A percentile compares a stretch with the other conserved stretches of the same genome.
phyloP scores from a whole-genome alignment of 2,888 invertebrate species.

The Caenorhabditis zanzibari region DNA sequence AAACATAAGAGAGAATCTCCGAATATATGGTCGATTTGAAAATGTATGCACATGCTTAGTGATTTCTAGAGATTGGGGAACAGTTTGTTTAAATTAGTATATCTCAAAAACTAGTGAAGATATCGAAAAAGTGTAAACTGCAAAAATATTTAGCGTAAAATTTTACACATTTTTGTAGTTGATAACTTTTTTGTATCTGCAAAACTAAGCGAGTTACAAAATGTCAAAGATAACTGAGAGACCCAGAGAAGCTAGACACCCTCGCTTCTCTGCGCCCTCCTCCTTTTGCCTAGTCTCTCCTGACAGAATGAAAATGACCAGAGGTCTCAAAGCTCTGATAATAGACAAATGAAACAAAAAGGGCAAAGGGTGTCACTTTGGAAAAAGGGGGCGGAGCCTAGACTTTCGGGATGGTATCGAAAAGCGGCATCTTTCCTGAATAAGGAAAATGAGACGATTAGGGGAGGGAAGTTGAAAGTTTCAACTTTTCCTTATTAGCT shows the following conservation, averaged over 20 bases:
- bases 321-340: neutral
- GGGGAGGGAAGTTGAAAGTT: constrained; percentile 31
- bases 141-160: too few relatives aligned
- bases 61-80: neutral
- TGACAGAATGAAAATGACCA: neutral
- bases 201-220: too few relatives aligned
- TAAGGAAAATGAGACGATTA: constrained; percentile 16
- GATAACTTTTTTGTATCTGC: too few relatives aligned
- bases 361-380: neutral
- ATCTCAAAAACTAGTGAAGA: neutral
- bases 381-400: constrained; percentile 35
- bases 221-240: too few relatives aligned
- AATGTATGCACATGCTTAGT: neutral
- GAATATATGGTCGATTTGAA: neutral
- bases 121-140: neutral
- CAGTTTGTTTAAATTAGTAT: too few relatives aligned
- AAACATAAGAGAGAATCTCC: too few relatives aligned
- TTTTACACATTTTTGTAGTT: too few relatives aligned
- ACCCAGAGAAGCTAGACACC: too few relatives aligned
- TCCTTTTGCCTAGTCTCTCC: too few relatives aligned
- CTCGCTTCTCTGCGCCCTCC: too few relatives aligned
- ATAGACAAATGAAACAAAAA: constrained; percentile 25
- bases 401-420: constrained; percentile 28
- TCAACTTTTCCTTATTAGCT: constrained; percentile 51
- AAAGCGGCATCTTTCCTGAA: constrained; percentile 36